A percentile compares a stretch with the other conserved stretches of the same genome.
phyloP scores from a whole-genome alignment of 2,113 vertebrate genomes.

The Rousettus leschenaultii region DNA sequence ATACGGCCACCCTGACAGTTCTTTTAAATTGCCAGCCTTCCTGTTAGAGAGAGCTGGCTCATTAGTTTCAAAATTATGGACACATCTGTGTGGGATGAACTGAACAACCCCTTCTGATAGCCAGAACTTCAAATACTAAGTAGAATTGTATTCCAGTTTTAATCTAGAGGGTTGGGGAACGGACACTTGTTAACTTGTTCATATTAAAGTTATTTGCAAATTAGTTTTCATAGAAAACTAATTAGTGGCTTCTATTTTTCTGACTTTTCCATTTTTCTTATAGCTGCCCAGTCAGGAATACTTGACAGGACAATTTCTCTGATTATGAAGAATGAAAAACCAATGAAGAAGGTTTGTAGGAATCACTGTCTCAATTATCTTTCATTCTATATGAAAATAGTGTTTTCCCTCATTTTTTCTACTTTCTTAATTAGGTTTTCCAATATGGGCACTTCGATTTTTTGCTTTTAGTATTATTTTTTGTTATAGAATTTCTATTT shows the following conservation, averaged over 20 bases:
- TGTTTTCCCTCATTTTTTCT: neutral
- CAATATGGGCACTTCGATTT: neutral
- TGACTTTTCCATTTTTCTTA: conserved; percentile 39
- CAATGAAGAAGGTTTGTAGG: conserved; percentile 86
- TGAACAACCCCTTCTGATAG: neutral
- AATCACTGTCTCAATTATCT: neutral
- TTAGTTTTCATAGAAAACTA: neutral
- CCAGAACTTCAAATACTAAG: neutral
- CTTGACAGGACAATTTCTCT: conserved; percentile 90
- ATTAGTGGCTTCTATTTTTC: neutral
- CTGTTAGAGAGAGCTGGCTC: neutral
- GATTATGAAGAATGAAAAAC: conserved; percentile 89
- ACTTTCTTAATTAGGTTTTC: conserved; percentile 12
- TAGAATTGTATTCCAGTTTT: neutral
- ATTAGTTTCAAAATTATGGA: neutral
- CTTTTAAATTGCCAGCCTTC: neutral
- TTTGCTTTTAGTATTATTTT: conserved; percentile 28
- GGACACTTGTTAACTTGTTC: neutral
- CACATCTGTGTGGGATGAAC: neutral
- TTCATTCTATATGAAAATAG: neutral
- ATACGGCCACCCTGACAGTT: neutral
- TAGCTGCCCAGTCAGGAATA: conserved; percentile 93
- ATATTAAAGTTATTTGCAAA: neutral
- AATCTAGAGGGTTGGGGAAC: neutral
- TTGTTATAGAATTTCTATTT: neutral